Conservation (phyloP, 2,113 vertebrate genomes). For the Xenopus laevis region DNA sequence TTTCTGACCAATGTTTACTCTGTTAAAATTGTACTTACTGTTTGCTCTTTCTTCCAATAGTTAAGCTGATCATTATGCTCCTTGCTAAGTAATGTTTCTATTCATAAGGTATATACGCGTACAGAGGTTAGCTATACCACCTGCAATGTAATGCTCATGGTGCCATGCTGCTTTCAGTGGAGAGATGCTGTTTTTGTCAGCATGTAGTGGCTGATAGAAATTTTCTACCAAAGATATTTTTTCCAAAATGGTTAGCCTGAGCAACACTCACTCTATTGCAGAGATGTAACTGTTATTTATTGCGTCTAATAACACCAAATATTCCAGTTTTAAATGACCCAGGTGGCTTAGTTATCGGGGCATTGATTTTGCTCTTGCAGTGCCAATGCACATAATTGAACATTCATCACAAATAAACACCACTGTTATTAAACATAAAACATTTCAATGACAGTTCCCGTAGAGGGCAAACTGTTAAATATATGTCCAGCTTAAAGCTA, state of each 20-base stretch:
- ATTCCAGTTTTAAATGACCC: background rate
- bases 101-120: too few species aligned
- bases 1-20: too few species aligned
- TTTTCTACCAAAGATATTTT: background rate
- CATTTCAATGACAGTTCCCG: background rate
- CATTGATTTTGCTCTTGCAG: background rate
- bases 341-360: background rate
- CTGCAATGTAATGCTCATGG: too few species aligned
- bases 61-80: too few species aligned
- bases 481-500: too few species aligned
- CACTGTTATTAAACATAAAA: background rate
- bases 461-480: too few species aligned
- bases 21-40: too few species aligned
- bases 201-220: background rate
- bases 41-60: too few species aligned
- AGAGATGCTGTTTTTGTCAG: too few species aligned
- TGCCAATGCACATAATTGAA: background rate
- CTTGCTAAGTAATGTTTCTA: too few species aligned
- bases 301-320: background rate
- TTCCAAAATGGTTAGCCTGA: background rate
- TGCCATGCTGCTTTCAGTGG: too few species aligned
- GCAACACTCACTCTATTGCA: background rate
- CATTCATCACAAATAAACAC: background rate
- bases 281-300: background rate
- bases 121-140: too few species aligned